Evolutionary conservation across 1,140 invertebrate genomes (phyloP).

Genomic region (Lithobius niger): DNA sequence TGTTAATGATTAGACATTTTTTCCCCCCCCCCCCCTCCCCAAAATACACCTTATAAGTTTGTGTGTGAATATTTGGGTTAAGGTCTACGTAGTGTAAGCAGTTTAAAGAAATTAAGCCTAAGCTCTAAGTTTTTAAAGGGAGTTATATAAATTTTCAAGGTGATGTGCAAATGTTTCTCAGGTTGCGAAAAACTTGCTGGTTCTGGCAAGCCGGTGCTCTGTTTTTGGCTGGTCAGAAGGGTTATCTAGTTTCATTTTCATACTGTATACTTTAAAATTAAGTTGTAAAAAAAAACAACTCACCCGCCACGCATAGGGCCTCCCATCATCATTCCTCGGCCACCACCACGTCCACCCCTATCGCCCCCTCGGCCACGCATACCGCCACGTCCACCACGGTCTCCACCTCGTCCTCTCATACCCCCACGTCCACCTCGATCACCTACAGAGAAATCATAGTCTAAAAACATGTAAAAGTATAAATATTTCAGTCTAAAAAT

Average conservation of each 20-base stretch:
- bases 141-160: background rate
- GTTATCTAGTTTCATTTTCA: no score
- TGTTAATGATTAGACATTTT: background rate
- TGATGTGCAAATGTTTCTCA: background rate
- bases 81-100: no score
- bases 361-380: constrained; percentile 31
- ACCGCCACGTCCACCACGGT: constrained; percentile 27
- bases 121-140: no score
- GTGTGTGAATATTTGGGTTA: no score
- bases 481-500: no score
- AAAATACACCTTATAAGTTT: no score
- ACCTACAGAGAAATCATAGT: no score
- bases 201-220: no score
- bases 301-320: constrained; percentile 43
- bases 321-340: constrained; percentile 15
- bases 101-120: no score
- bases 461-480: no score
- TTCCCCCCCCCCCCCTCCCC: background rate
- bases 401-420: constrained; percentile 12
- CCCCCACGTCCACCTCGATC: constrained; percentile 21
- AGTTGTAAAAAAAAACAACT: constrained; percentile 18
- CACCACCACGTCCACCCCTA: constrained; percentile 33
- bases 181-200: no score
- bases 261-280: background rate
- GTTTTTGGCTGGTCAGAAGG: no score